Evolutionary conservation across 2,113 vertebrate species (phyloP), one percentile per base, ranked within the genome.

Genomic region (Cygnus buccinator): DNA sequence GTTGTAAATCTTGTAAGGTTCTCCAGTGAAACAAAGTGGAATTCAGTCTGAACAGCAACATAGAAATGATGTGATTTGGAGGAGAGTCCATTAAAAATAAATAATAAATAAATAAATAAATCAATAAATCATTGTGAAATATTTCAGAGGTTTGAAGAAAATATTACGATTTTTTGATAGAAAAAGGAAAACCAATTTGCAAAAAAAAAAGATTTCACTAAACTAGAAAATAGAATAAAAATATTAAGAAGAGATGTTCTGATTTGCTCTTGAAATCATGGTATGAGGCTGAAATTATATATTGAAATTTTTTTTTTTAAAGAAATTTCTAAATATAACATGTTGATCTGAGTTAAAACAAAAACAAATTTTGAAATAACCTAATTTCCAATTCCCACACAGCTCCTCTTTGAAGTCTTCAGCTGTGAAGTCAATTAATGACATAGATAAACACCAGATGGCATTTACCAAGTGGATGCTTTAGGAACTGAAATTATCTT

Each of bases 341-440:
- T 19, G 19, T 8, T 91, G 31, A 86, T 90, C 62, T 83, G 37
- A 84, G 26, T 84, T 95, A 88, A 90, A 94, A 93, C 43, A 33
- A 89, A 94, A 94, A 77, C 39, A 86, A 93, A 67, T 68, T 92
- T 93, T 67, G 43, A 78, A 89, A 68, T 68, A 83, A 75, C 37
- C 35, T 70, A 25, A 75, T 96, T 93, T 85, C 37, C 52, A 83
- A 44, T 93, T 97, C 52, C 43, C 80, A 94, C 55, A 87, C 33
- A 86, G 5, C 29, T 94, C 8, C 33, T 55, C 76, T 94, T 94
- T 96, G 73, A 93, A 93, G 54, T 84, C 28, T 87, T 95, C 33
- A 78, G 35, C n/a, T 96, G 86, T 92, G 92, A 93, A 90, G 83
- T 54, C 88, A 88, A 67, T 79, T 94, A 95, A 88, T 93, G 78